Conservation (phyloP, 2,888 invertebrate genomes). For the Lasioglossum morio region DNA sequence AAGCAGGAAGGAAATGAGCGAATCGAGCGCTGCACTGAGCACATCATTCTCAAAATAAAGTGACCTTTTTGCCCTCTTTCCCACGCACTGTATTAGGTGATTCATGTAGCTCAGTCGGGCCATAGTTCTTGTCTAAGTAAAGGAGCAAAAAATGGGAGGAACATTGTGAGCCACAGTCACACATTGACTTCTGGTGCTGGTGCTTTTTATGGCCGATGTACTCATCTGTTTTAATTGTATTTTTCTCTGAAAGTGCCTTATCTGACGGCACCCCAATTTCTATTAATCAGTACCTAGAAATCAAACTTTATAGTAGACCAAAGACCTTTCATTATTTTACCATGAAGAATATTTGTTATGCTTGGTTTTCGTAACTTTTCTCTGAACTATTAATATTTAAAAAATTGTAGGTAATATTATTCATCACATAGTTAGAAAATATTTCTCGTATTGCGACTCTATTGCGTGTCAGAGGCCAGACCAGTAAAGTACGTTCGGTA, state of each 20-base stretch:
- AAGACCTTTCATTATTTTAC: too few species aligned
- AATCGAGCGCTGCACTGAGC: conserved; percentile 10
- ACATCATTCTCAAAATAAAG: conserved; percentile 38
- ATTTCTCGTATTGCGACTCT: too few species aligned
- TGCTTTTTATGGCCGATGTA: neutral
- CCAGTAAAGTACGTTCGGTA: too few species aligned
- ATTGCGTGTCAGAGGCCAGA: too few species aligned
- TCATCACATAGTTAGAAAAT: too few species aligned
- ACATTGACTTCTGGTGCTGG: neutral
- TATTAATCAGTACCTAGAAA: neutral
- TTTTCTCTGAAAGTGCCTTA: neutral
- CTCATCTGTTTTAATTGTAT: conserved; percentile 17
- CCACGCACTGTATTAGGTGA: conserved; percentile 47
- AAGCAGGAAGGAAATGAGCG: conserved; percentile 10
- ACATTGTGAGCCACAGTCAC: conserved; percentile 5
- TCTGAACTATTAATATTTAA: too few species aligned
- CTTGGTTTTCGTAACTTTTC: too few species aligned
- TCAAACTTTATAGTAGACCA: too few species aligned
- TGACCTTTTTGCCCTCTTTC: conserved; percentile 33
- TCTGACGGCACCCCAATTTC: neutral
- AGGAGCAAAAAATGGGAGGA: conserved; percentile 26
- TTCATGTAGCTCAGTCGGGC: conserved; percentile 40
- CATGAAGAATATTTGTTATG: too few species aligned
- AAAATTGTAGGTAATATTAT: too few species aligned
- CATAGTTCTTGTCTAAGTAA: conserved; percentile 22